phyloP scores from a whole-genome alignment of 2,113 vertebrate species.

The Entosphenus tridentatus region DNA sequence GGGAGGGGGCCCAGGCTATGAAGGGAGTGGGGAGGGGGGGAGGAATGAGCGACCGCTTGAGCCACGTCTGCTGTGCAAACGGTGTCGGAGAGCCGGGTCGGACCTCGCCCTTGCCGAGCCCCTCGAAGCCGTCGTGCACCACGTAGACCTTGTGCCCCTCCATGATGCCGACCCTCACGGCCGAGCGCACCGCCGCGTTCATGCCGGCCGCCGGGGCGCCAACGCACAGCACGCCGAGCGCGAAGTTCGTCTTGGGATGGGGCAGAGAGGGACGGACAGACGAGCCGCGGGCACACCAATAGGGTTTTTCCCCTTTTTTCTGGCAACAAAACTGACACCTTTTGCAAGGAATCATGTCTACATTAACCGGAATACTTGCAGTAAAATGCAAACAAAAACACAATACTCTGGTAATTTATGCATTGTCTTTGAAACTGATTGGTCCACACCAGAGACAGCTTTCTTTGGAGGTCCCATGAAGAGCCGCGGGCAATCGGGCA shows the following conservation, averaged over 20 bases:
- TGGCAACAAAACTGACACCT: too few relatives aligned
- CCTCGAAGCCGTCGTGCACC: conserved; percentile 57
- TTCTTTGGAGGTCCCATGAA: too few relatives aligned
- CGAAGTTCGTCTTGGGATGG: conserved; percentile 28
- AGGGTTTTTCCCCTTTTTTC: too few relatives aligned
- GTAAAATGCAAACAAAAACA: too few relatives aligned
- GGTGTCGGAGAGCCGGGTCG: conserved; percentile 8
- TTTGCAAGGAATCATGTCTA: too few relatives aligned
- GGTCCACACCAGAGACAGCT: too few relatives aligned
- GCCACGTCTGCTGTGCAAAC: too few relatives aligned
- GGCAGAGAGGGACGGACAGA: background rate
- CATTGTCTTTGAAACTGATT: too few relatives aligned
- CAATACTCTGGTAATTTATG: too few relatives aligned
- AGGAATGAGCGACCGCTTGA: background rate
- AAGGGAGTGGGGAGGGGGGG: background rate
- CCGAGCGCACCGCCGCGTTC: conserved; percentile 62
- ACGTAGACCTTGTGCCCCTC: conserved; percentile 49
- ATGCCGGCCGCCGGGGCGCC: conserved; percentile 70
- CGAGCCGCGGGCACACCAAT: too few relatives aligned
- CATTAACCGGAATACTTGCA: too few relatives aligned
- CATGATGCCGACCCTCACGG: conserved; percentile 39
- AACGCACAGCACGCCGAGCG: conserved; percentile 62
- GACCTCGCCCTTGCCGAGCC: conserved; percentile 49
- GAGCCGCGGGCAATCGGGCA: too few relatives aligned
- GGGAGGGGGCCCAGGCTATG: background rate